These are phyloP conservation scores for Xylota segnis DNA, from an alignment of 2,888 invertebrate species.

Conservation along the genomic window DNA sequence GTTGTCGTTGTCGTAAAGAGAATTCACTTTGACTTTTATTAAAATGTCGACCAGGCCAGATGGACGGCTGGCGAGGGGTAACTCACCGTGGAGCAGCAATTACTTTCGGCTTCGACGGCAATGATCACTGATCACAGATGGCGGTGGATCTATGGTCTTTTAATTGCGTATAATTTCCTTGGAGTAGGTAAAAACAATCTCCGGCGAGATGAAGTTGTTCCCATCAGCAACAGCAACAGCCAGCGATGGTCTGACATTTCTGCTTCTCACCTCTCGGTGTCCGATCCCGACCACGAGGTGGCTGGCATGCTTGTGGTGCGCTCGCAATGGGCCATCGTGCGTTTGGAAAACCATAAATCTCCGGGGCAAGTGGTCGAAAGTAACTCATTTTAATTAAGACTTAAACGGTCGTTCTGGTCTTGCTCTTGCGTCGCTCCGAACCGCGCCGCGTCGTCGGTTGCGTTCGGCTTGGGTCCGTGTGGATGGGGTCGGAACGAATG, in stretches of 20 bases:
- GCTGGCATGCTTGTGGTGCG: slow-evolving; percentile 4
- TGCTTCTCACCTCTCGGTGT: slow-evolving; percentile 66
- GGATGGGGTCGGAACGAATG: slow-evolving; percentile 53
- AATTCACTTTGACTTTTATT: slow-evolving; percentile 76
- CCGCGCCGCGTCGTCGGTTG: too few relatives aligned
- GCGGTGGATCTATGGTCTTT: slow-evolving; percentile 73
- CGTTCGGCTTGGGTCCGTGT: slow-evolving; percentile 9
- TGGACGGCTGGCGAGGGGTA: slow-evolving; percentile 35
- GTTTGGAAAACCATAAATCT: slow-evolving; percentile 64
- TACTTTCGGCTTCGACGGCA: slow-evolving; percentile 57
- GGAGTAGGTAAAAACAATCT: slow-evolving; percentile 28
- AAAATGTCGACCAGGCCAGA: slow-evolving; percentile 70
- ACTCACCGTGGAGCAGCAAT: slow-evolving; percentile 59
- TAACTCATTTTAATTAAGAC: slow-evolving; percentile 71
- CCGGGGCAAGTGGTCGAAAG: slow-evolving; percentile 47
- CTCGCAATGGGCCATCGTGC: slow-evolving; percentile 39
- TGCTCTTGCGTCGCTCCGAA: too few relatives aligned
- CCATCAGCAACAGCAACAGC: too few relatives aligned
- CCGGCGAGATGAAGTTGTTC: slow-evolving; percentile 67
- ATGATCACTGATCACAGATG: slow-evolving; percentile 66
- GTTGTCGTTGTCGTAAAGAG: slow-evolving; percentile 73
- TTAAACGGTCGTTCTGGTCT: slow-evolving; percentile 40
- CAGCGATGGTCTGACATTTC: slow-evolving; percentile 71
- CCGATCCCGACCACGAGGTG: slow-evolving; percentile 9
- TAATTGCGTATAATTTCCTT: slow-evolving; percentile 71